phyloP scores from a whole-genome alignment of 2,797 vertebrate genomes.

The Danio jaintianensis region DNA sequence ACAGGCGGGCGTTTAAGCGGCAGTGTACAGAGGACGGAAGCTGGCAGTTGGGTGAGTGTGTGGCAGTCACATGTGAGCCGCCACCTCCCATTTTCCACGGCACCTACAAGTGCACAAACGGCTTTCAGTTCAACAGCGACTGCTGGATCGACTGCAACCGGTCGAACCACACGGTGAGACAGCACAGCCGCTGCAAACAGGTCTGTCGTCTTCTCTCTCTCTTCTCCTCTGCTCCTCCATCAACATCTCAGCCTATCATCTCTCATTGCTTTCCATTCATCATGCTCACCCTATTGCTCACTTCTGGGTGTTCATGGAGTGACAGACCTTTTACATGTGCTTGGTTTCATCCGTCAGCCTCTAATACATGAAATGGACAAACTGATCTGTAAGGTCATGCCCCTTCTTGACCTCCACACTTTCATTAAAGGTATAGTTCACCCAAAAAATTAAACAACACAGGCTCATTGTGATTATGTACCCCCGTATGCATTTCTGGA shows the following conservation, averaged over 20 bases:
- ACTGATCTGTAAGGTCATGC: slow-evolving; percentile 1
- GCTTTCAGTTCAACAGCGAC: slow-evolving; percentile 95
- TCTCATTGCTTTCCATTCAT: slow-evolving; percentile 20
- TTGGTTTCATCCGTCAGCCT: slow-evolving; percentile 5
- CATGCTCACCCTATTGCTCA: background rate
- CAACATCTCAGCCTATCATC: slow-evolving; percentile 15
- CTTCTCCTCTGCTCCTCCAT: slow-evolving; percentile 3
- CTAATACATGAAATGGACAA: slow-evolving; percentile 8
- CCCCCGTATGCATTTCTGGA: too few relatives aligned
- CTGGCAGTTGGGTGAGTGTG: slow-evolving; percentile 89
- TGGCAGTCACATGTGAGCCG: slow-evolving; percentile 92
- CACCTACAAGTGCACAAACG: slow-evolving; percentile 92
- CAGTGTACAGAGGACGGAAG: slow-evolving; percentile 95
- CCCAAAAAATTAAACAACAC: background rate
- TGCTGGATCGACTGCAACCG: slow-evolving; percentile 91
- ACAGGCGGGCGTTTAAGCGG: slow-evolving; percentile 91
- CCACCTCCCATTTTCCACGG: slow-evolving; percentile 92
- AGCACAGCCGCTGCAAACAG: slow-evolving; percentile 81
- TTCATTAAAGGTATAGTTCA: background rate
- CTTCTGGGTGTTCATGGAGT: slow-evolving; percentile 10
- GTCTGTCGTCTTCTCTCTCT: slow-evolving; percentile 77
- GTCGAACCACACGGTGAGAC: slow-evolving; percentile 81
- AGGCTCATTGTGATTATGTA: too few relatives aligned
- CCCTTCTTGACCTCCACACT: slow-evolving; percentile 4
- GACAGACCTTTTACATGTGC: slow-evolving; percentile 14